A percentile compares a stretch with the other conserved stretches of the same genome.
Evolutionary conservation across 2,113 vertebrate genomes (phyloP).

Genomic region (Neogale vison): DNA sequence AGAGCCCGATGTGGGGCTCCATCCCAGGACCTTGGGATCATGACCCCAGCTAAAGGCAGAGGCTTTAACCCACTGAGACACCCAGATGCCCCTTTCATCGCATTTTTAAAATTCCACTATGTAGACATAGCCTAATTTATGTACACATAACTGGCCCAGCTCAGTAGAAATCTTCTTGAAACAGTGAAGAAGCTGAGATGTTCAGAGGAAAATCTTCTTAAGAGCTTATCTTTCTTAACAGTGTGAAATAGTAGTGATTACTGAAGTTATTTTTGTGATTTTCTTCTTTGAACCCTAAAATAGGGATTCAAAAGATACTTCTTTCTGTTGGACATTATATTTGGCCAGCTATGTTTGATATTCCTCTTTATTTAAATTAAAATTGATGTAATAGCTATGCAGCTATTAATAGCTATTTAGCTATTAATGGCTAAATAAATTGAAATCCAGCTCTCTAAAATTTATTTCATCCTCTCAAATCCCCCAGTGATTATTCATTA

Average conservation of each 20-base stretch:
- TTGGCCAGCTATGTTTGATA: not conserved
- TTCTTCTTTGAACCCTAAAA: not conserved
- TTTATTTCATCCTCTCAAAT: constrained; percentile 28
- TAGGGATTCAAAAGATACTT: not conserved
- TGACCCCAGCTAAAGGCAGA: too few species aligned
- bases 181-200: not conserved
- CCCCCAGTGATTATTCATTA: not conserved
- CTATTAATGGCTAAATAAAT: not conserved
- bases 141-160: not conserved
- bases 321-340: not conserved
- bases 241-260: not conserved
- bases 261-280: not conserved
- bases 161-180: not conserved
- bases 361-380: not conserved
- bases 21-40: too few species aligned
- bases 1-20: too few species aligned
- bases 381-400: not conserved
- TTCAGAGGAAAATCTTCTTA: not conserved
- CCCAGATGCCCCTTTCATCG: too few species aligned
- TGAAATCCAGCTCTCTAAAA: not conserved
- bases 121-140: not conserved
- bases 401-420: not conserved
- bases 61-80: too few species aligned
- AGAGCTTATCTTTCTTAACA: not conserved
- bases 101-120: not conserved